Evolutionary conservation across 2,113 vertebrate species (phyloP).

Genomic region (Cranoglanis bouderius): DNA sequence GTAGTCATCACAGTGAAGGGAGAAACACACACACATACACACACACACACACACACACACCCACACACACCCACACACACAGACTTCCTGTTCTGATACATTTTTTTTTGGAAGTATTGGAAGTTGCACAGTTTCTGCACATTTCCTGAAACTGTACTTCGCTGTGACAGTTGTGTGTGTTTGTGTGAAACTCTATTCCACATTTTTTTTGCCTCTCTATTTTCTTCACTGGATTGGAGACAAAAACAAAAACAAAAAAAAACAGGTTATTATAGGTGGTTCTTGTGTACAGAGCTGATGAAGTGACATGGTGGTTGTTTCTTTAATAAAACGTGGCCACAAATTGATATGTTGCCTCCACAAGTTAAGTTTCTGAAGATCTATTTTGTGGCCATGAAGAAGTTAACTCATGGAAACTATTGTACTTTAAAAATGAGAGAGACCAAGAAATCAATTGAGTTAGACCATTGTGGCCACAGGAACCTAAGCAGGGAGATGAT

Average conservation of each 20-base stretch:
- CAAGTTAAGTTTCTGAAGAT: background rate
- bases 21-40: background rate
- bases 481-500: background rate
- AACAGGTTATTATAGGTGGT: background rate
- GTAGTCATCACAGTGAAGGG: slow-evolving; percentile 1
- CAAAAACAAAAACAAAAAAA: background rate
- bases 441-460: background rate
- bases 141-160: slow-evolving; percentile 47
- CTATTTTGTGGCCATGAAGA: background rate
- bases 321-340: background rate
- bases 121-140: slow-evolving; percentile 35
- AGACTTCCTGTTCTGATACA: background rate
- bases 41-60: background rate
- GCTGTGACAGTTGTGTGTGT: background rate
- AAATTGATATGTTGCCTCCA: background rate
- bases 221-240: background rate
- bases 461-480: background rate
- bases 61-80: slow-evolving; percentile 45
- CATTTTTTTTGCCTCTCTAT: background rate
- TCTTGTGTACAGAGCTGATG: background rate
- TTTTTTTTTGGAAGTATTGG: background rate
- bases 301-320: background rate
- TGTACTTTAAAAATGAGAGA: background rate
- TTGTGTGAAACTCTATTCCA: slow-evolving; percentile 1
- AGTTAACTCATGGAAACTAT: background rate